A percentile compares a stretch with the other conserved stretches of the same genome.
These are phyloP conservation scores for Rhimphoctona megacephalus DNA, from an alignment of 2,888 invertebrate genomes.

Conservation along the genomic window DNA sequence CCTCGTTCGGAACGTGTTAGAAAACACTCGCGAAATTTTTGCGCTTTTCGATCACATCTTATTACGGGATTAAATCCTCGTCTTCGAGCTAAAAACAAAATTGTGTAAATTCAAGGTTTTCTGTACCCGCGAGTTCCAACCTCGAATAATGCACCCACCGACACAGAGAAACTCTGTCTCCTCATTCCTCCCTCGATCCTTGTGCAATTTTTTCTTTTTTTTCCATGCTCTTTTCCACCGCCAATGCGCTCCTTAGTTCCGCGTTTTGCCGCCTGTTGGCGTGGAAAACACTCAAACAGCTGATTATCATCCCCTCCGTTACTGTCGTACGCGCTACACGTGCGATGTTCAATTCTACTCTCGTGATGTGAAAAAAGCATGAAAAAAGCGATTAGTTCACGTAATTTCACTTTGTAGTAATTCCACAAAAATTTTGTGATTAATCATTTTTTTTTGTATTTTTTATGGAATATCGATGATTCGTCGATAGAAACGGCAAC, in stretches of 20 bases:
- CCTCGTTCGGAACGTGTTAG: not conserved
- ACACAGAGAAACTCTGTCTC: slow-evolving; percentile 2
- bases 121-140: slow-evolving; percentile 43
- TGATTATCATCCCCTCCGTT: slow-evolving; percentile 23
- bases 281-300: slow-evolving; percentile 19
- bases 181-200: slow-evolving; percentile 38
- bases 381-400: not conserved
- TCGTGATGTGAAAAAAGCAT: not conserved
- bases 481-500: not conserved
- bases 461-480: not conserved
- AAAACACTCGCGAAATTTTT: slow-evolving; percentile 14
- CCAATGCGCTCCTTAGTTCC: slow-evolving; percentile 25
- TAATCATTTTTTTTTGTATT: not conserved
- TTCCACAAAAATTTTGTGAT: not conserved
- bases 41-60: slow-evolving; percentile 54
- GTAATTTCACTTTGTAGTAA: not conserved
- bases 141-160: slow-evolving; percentile 47
- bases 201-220: slow-evolving; percentile 31
- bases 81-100: slow-evolving; percentile 19
- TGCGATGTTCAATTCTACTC: not conserved
- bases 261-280: slow-evolving; percentile 49
- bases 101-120: not conserved
- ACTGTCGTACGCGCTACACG: not conserved
- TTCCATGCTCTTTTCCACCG: slow-evolving; percentile 13
- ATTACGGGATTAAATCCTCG: not conserved